A percentile compares a stretch with the other conserved stretches of the same genome.
These are phyloP conservation scores for Chloroceryle aenea DNA, from an alignment of 2,113 vertebrate species.

Conservation along the genomic window DNA sequence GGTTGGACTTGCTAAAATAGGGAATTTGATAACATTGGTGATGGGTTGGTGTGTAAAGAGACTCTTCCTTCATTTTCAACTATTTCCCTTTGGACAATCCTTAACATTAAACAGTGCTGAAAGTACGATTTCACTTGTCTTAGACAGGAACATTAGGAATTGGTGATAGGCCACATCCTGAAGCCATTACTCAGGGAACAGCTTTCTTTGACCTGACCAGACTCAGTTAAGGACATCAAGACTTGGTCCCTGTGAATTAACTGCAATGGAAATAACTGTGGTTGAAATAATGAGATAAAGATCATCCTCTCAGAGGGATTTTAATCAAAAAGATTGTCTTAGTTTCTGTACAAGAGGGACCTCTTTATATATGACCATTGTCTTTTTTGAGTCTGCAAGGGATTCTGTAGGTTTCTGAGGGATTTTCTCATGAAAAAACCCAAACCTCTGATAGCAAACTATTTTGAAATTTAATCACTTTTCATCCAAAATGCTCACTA, in stretches of 20 bases:
- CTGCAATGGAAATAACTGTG: not conserved
- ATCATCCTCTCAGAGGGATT: not conserved
- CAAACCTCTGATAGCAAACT: not conserved
- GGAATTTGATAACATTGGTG: not conserved
- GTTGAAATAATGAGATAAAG: slow-evolving; percentile 12
- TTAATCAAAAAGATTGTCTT: not conserved
- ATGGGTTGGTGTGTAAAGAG: not conserved
- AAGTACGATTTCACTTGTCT: not conserved
- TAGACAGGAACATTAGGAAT: not conserved
- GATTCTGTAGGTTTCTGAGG: not conserved
- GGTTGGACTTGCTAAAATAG: not conserved
- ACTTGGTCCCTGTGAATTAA: not conserved
- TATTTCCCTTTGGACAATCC: not conserved
- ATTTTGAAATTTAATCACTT: not conserved
- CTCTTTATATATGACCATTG: not conserved
- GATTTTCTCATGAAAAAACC: not conserved
- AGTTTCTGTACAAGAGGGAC: not conserved
- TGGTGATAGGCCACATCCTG: not conserved
- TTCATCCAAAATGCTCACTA: not conserved
- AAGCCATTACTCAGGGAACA: not conserved
- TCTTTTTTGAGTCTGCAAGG: not conserved
- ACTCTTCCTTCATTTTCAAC: not conserved
- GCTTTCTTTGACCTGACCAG: not conserved
- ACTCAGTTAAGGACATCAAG: not conserved
- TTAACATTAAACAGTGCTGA: not conserved